These are phyloP conservation scores for Physocephala rufipes DNA, from an alignment of 2,888 invertebrate genomes.

Conservation along the genomic window DNA sequence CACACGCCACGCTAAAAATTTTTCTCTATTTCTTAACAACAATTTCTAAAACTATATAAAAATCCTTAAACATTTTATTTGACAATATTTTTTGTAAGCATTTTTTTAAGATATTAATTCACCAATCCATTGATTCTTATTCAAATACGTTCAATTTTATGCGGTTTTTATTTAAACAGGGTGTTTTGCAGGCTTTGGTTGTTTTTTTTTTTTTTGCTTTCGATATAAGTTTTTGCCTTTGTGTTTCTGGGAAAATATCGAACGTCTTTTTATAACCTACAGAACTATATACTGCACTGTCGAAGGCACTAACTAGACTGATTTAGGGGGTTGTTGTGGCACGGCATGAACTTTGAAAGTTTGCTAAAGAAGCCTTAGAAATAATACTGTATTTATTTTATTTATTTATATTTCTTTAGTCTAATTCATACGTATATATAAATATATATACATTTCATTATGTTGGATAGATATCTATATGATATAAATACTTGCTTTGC, in stretches of 20 bases:
- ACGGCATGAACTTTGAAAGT: slow-evolving; percentile 56
- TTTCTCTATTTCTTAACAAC: too few relatives aligned
- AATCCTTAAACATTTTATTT: too few relatives aligned
- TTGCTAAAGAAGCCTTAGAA: slow-evolving; percentile 59
- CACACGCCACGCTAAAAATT: too few relatives aligned
- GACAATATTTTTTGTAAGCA: too few relatives aligned
- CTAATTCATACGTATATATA: slow-evolving; percentile 29
- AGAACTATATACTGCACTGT: slow-evolving; percentile 42
- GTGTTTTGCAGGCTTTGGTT: neutral
- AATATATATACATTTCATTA: slow-evolving; percentile 16
- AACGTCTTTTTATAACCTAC: slow-evolving; percentile 27
- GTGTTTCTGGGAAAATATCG: slow-evolving; percentile 16
- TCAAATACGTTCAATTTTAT: neutral
- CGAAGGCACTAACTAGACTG: slow-evolving; percentile 56
- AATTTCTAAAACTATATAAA: too few relatives aligned
- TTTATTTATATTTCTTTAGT: slow-evolving; percentile 44
- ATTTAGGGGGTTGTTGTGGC: slow-evolving; percentile 59
- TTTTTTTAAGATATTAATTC: too few relatives aligned
- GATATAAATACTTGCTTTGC: slow-evolving; percentile 18
- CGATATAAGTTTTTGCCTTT: too few relatives aligned
- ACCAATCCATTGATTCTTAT: too few relatives aligned
- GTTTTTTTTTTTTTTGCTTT: slow-evolving; percentile 33
- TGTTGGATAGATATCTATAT: slow-evolving; percentile 28
- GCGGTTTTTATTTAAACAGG: neutral
- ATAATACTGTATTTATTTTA: slow-evolving; percentile 43